Percentiles rank a stretch among this genome's conserved stretches.
phyloP scores from a whole-genome alignment of 2,797 vertebrate genomes.

The Lepidocolaptes lacrymiger region DNA sequence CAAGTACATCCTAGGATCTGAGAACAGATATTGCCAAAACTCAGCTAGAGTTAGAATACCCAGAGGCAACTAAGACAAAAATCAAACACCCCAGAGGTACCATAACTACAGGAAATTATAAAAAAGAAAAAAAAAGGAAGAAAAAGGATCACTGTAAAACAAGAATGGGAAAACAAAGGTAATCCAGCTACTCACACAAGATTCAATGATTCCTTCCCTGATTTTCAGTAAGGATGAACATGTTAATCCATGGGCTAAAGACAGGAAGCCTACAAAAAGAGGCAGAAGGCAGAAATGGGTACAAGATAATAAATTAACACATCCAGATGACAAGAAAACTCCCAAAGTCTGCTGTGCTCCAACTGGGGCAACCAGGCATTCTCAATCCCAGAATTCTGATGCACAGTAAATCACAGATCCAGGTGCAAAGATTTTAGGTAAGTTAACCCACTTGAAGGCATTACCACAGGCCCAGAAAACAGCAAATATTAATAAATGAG shows the following conservation, averaged over 20 bases:
- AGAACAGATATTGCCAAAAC: background rate
- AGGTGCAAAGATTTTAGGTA: background rate
- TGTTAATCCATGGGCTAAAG: background rate
- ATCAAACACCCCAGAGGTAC: background rate
- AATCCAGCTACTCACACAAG: background rate
- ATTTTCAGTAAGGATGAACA: background rate
- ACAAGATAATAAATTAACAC: background rate
- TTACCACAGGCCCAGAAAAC: background rate
- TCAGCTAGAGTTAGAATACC: background rate
- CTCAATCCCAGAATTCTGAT: background rate
- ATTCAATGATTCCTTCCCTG: background rate
- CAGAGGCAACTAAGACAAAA: background rate
- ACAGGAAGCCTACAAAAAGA: background rate
- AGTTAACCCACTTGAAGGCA: background rate
- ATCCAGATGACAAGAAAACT: background rate
- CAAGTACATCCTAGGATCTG: background rate
- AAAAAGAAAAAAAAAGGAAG: too few relatives aligned
- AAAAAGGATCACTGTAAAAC: background rate
- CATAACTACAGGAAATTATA: fast-evolving
- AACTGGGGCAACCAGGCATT: background rate
- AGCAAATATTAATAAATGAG: background rate
- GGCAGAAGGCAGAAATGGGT: background rate
- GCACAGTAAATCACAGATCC: background rate
- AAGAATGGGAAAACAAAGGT: background rate
- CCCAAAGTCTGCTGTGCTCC: fast-evolving